Percentiles rank a stretch among this genome's conserved stretches.
phyloP scores from a whole-genome alignment of 1,140 invertebrate genomes.

The Copidosoma floridanum region DNA sequence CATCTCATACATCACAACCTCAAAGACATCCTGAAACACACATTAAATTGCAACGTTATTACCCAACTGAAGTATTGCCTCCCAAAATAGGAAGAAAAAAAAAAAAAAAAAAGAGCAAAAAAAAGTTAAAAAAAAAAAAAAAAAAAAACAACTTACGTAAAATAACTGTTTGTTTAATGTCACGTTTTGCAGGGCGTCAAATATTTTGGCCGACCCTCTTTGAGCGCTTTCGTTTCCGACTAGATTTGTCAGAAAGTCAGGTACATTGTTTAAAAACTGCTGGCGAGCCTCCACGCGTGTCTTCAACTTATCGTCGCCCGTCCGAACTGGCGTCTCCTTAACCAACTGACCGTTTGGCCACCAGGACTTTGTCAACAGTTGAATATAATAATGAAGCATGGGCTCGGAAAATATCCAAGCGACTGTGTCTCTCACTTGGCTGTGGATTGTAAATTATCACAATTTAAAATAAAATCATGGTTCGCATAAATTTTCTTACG shows the following conservation, averaged over 20 bases:
- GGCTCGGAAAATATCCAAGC: conserved; percentile 84
- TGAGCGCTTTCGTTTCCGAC: conserved; percentile 83
- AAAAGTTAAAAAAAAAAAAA: conserved; percentile 7
- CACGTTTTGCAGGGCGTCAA: conserved; percentile 82
- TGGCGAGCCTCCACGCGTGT: conserved; percentile 65
- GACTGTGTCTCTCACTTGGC: conserved; percentile 85
- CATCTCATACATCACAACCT: conserved; percentile 69
- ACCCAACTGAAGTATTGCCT: conserved; percentile 74
- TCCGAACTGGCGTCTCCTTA: conserved; percentile 53
- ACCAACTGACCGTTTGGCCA: conserved; percentile 80
- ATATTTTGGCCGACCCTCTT: conserved; percentile 80
- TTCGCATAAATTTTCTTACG: background rate
- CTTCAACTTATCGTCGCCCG: conserved; percentile 69
- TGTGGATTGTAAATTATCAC: conserved; percentile 48
- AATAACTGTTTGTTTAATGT: conserved; percentile 87
- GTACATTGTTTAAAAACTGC: conserved; percentile 71
- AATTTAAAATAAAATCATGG: too few species aligned
- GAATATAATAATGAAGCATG: conserved; percentile 86
- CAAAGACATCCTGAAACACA: conserved; percentile 70
- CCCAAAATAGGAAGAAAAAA: conserved; percentile 26
- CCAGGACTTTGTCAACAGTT: conserved; percentile 79
- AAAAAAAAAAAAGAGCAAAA: background rate
- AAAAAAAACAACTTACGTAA: conserved; percentile 70
- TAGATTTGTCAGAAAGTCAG: conserved; percentile 77
- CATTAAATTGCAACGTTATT: conserved; percentile 56